phyloP scores from a whole-genome alignment of 2,888 invertebrate species.

The Cylloceria caligata region DNA sequence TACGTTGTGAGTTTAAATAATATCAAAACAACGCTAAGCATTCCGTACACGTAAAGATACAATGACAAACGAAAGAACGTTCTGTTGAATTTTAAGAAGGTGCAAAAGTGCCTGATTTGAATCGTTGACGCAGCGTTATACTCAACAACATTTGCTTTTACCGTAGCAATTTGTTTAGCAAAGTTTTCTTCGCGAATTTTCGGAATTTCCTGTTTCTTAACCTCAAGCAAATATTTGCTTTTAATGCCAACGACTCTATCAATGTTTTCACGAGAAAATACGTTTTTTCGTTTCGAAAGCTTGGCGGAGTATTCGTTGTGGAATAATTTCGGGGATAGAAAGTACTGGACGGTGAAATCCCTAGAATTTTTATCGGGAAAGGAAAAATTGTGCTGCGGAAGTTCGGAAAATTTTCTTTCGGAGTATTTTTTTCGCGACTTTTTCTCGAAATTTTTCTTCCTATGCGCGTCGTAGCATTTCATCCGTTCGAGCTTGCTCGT shows the following conservation, averaged over 20 bases:
- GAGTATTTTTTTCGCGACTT: slow-evolving; percentile 16
- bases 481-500: slow-evolving; percentile 69
- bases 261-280: slow-evolving; percentile 20
- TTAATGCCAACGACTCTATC: neutral
- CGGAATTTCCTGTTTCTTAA: neutral
- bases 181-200: neutral
- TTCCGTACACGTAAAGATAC: slow-evolving; percentile 77
- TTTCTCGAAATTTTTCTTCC: slow-evolving; percentile 44
- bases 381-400: slow-evolving; percentile 8
- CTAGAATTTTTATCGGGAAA: slow-evolving; percentile 32
- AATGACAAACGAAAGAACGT: slow-evolving; percentile 75
- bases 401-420: slow-evolving; percentile 25
- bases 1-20: slow-evolving; percentile 70
- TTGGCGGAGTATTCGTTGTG: slow-evolving; percentile 11
- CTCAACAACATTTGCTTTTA: neutral
- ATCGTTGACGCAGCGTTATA: neutral
- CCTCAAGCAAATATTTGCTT: neutral
- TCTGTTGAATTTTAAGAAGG: slow-evolving; percentile 74
- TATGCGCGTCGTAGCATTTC: slow-evolving; percentile 69
- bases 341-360: slow-evolving; percentile 64
- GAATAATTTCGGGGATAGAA: slow-evolving; percentile 42
- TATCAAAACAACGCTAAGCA: slow-evolving; percentile 75
- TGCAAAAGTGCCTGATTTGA: slow-evolving; percentile 53
- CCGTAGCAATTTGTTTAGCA: no score
- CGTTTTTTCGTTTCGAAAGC: neutral